Evolutionary conservation across 1,140 invertebrate genomes (phyloP), one percentile per base, ranked within the genome.

Genomic region (Cotesia chilonis): DNA sequence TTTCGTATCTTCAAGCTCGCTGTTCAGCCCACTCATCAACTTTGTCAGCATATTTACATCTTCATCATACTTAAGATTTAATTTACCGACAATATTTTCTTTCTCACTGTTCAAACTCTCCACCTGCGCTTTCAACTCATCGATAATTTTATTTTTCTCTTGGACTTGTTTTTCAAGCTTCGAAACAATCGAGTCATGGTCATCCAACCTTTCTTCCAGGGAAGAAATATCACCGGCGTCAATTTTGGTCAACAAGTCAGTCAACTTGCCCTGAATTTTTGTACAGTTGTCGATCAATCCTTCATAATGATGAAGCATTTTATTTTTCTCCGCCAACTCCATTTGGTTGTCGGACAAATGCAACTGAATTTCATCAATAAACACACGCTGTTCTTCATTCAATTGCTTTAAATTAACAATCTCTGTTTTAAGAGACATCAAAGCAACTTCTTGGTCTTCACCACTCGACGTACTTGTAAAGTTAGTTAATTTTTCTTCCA

Each of bases 301-400:
- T 57, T 83, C 78, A n/a, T 69, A 28, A 0, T 78, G 70, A 1
- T 17, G 0, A 4, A 84, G 75, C 59, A 76, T 64, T 6, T 68
- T 52, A 6, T 66, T 68, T 71, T 82, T 83, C 4, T 37, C 55
- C 61, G 77, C 76, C 6, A 84, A 71, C 61, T 85, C 80, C n/a
- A 73, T 68, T 14, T 84, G 81, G 57, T 82, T 82, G 2, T 78
- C 76, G 0, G 67, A 36, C 4, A 84, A 47, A 64, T 82, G 83
- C 37, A 78, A 51, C 14, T 79, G 82, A 70, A 86, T 78, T 4
- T 85, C 81, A n/a, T 84, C 82, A 10, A 88, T 80, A 0, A 81
- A 68, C n/a, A 80, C 79, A 0, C 81, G 82, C 68, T 89, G 88
- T 28, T 89, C 85, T 47, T 72, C 54, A n/a, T 52, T 64, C 7